phyloP scores from a whole-genome alignment of 2,888 invertebrate species.

The Leptinotarsa haldemani region DNA sequence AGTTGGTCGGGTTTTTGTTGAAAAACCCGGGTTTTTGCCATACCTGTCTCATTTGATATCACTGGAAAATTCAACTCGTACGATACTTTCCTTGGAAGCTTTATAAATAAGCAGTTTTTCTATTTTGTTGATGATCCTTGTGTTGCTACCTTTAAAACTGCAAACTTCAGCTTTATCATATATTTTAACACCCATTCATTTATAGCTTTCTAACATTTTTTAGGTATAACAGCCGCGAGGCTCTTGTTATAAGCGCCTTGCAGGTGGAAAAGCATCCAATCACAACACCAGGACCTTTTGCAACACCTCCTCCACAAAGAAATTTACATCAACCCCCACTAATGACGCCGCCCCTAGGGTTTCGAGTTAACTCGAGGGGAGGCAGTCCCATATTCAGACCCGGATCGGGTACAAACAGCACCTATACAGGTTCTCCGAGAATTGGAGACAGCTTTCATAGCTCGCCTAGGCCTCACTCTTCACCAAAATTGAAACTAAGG shows the following conservation, averaged over 20 bases:
- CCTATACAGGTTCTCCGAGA: conserved; percentile 71
- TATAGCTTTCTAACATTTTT: conserved; percentile 54
- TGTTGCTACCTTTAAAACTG: neutral
- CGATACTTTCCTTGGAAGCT: neutral
- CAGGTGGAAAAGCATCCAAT: conserved; percentile 94
- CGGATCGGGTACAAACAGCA: conserved; percentile 72
- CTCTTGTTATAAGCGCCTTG: conserved; percentile 91
- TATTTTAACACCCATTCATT: conserved; percentile 15
- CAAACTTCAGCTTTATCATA: conserved; percentile 4
- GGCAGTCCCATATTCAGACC: conserved; percentile 73
- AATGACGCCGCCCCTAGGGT: conserved; percentile 76
- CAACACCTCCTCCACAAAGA: conserved; percentile 77
- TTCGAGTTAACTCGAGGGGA: conserved; percentile 56
- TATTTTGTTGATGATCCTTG: neutral
- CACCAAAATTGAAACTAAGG: conserved; percentile 95
- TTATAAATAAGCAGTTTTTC: conserved; percentile 13
- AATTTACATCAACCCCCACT: conserved; percentile 70
- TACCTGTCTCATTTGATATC: too few relatives aligned
- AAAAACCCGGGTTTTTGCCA: too few relatives aligned
- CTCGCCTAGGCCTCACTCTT: conserved; percentile 78
- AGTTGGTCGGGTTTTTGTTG: too few relatives aligned
- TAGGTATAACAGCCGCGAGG: conserved; percentile 93
- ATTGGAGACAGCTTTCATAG: conserved; percentile 70
- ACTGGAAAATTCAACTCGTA: conserved; percentile 1
- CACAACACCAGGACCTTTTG: conserved; percentile 85